Evolutionary conservation across 2,113 vertebrate genomes (phyloP).

Genomic region (Ranitomeya imitator): DNA sequence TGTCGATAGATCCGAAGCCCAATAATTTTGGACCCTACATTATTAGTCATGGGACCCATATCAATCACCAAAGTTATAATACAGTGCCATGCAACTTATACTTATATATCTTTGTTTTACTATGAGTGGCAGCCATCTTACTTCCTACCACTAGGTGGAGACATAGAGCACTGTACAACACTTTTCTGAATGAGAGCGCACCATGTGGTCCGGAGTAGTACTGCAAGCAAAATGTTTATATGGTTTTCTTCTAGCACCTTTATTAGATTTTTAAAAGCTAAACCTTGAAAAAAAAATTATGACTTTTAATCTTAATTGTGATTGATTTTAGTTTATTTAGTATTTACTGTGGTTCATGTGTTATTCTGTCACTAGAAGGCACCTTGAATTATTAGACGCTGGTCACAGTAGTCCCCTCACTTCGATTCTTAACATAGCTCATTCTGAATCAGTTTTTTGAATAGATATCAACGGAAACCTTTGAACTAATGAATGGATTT

Average conservation of each 20-base stretch:
- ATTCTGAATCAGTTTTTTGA: no score
- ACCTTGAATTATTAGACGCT: not conserved
- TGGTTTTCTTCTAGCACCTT: not conserved
- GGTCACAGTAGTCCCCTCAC: not conserved
- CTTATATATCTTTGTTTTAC: no score
- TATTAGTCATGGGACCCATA: no score
- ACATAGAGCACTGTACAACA: not conserved
- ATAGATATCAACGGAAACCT: no score
- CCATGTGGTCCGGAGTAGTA: not conserved
- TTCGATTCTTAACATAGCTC: not conserved
- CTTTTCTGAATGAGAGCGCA: not conserved
- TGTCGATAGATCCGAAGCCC: no score
- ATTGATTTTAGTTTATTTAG: not conserved
- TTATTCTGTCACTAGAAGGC: not conserved
- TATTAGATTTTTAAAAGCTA: not conserved
- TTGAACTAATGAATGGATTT: no score
- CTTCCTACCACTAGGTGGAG: not conserved
- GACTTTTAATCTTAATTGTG: no score
- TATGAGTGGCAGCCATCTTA: not conserved
- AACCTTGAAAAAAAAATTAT: not conserved
- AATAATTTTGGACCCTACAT: no score
- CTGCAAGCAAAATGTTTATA: not conserved
- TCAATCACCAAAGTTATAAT: no score
- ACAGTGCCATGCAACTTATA: no score
- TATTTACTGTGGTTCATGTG: not conserved